These are phyloP conservation scores for Camponotus vicinus DNA, from an alignment of 1,140 invertebrate genomes.

Conservation along the genomic window DNA sequence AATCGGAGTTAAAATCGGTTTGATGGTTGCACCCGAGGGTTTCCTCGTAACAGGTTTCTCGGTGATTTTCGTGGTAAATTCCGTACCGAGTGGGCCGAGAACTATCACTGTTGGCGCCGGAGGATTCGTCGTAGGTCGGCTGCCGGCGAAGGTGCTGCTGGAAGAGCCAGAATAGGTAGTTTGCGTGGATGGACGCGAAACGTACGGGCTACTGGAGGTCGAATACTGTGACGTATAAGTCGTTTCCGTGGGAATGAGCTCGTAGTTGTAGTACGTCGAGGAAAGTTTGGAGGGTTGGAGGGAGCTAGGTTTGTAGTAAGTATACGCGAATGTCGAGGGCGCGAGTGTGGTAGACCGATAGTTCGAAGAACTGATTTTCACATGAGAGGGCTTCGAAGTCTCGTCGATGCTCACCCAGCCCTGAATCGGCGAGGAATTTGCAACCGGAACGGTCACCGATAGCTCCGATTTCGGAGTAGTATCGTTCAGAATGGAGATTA, in stretches of 20 bases:
- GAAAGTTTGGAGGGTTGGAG: conserved; percentile 64
- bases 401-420: conserved; percentile 86
- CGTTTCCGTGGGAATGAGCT: conserved; percentile 75
- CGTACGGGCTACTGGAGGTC: conserved; percentile 51
- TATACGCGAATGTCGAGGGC: conserved; percentile 78
- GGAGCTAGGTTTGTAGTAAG: conserved; percentile 78
- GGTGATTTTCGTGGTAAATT: conserved; percentile 84
- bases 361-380: conserved; percentile 72
- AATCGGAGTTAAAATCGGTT: conserved; percentile 76
- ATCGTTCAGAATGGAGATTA: conserved; percentile 90
- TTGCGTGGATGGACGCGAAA: conserved; percentile 65
- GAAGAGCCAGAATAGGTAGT: conserved; percentile 28
- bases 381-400: conserved; percentile 75
- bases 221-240: conserved; percentile 61
- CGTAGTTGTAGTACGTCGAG: conserved; percentile 82
- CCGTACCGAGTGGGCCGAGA: conserved; percentile 86
- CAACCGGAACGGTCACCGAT: conserved; percentile 75
- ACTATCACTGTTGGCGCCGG: conserved; percentile 92
- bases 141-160: conserved; percentile 71
- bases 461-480: conserved; percentile 83
- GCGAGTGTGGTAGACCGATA: conserved; percentile 66
- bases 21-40: conserved; percentile 55
- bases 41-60: conserved; percentile 77
- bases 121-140: conserved; percentile 82
- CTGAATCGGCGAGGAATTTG: conserved; percentile 82